Base-by-base conservation (phyloP, 2,888 invertebrate genomes). In the Eumacrocentrus americanus region DNA sequence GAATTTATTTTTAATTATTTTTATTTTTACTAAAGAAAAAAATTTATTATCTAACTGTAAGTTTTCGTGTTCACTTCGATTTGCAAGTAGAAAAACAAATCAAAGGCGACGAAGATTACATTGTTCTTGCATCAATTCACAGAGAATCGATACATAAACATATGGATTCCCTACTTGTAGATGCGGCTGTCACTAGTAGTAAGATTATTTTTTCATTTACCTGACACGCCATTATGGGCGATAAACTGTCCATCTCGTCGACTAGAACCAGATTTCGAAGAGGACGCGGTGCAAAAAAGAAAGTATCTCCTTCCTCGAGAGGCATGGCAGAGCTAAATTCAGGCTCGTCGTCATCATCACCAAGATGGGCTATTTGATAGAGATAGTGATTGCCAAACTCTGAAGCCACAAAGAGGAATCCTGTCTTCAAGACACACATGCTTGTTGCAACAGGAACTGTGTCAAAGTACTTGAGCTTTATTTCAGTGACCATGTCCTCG, bases 351-450 rank as follows among this genome's bases (percentile, higher is more conserved):
- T 99, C 98, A 76, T 98, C 98, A 82, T 99, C 98, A 38, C 98
- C 99, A 71, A 99, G 85, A 83, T 97, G 96, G n/a, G 98, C 97
- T 77, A 99, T 99, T 86, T 99, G 98, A 79, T 98, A 99, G 14
- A 99, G 82, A 77, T 94, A 96, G 80, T 99, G 99, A 84, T 99
- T 99, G 72, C 98, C 98, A 87, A 98, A 99, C 83, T 99, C 99
- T 23, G 95, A 92, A 1, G 98, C 98, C 7, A 98, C 94, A 83
- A 99, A 99, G 14, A 99, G 83, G 80, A 99, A 99, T 1, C 99
- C 99, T 58, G 98, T 98, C 81, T 98, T 98, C 62, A 99, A 83
- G 23, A 99, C 98, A 83, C 98, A 98, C 93, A 99, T 93, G 0
- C 97, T 89, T 14, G 94, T 88, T 0, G 99, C 95, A 2, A 98